Conservation (phyloP, 2,797 vertebrate species). For the Myiotriccus ornatus region DNA sequence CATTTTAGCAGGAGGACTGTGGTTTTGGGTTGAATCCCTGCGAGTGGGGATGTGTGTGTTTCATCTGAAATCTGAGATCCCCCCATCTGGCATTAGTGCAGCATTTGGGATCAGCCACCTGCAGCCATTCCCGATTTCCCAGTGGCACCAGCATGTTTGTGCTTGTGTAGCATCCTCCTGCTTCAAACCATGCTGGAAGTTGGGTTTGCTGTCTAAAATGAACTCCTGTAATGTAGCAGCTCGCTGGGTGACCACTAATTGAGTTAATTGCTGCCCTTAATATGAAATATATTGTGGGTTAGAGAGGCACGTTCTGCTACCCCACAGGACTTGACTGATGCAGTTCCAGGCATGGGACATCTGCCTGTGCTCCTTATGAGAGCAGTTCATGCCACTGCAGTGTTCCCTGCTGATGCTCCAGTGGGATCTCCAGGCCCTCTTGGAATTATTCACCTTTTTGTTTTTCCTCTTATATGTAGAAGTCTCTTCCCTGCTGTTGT, state of each 20-base stretch:
- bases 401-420: background rate
- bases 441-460: background rate
- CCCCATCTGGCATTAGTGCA: background rate
- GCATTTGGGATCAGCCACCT: background rate
- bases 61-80: background rate
- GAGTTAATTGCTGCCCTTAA: background rate
- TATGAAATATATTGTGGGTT: background rate
- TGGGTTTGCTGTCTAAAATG: background rate
- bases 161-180: background rate
- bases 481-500: background rate
- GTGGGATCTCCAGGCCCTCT: background rate
- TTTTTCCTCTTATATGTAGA: background rate
- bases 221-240: background rate
- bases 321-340: fast-evolving
- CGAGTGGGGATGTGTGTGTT: background rate
- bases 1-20: background rate
- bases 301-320: background rate
- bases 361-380: background rate
- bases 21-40: background rate
- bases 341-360: fast-evolving
- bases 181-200: background rate
- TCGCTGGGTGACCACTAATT: background rate
- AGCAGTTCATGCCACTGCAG: fast-evolving
- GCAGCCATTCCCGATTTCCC: background rate
- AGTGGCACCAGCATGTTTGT: fast-evolving